Evolutionary conservation across 2,113 vertebrate species (phyloP).

Genomic region (Grallaria varia): DNA sequence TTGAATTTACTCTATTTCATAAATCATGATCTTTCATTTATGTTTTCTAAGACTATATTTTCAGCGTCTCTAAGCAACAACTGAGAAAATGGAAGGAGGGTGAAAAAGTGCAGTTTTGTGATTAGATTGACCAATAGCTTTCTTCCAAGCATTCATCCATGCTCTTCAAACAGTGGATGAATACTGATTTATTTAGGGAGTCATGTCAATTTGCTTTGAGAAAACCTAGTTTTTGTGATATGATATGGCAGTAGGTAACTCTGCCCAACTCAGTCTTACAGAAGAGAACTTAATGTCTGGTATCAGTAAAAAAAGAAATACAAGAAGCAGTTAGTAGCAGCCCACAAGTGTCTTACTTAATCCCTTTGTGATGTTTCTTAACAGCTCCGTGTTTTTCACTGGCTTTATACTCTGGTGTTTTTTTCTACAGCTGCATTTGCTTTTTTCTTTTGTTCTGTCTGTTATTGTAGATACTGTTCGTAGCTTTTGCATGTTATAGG

Average conservation of each 20-base stretch:
- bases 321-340: not conserved
- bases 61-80: not conserved
- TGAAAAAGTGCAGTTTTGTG: not conserved
- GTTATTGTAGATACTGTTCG: not conserved
- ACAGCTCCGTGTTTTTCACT: not conserved
- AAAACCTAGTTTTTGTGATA: not conserved
- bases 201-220: not conserved
- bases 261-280: not conserved
- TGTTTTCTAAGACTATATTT: not conserved
- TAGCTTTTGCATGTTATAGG: not conserved
- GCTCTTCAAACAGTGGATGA: not conserved
- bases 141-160: not conserved
- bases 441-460: not conserved
- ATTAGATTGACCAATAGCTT: not conserved
- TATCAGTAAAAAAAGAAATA: not conserved
- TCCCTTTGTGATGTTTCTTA: not conserved
- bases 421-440: not conserved
- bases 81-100: not conserved
- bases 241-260: not conserved
- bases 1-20: not conserved
- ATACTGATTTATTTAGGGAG: not conserved
- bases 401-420: not conserved
- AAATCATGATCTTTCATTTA: not conserved
- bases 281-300: not conserved
- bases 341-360: not conserved